Conservation (phyloP, 2,113 vertebrate genomes). For the Mugil cephalus region DNA sequence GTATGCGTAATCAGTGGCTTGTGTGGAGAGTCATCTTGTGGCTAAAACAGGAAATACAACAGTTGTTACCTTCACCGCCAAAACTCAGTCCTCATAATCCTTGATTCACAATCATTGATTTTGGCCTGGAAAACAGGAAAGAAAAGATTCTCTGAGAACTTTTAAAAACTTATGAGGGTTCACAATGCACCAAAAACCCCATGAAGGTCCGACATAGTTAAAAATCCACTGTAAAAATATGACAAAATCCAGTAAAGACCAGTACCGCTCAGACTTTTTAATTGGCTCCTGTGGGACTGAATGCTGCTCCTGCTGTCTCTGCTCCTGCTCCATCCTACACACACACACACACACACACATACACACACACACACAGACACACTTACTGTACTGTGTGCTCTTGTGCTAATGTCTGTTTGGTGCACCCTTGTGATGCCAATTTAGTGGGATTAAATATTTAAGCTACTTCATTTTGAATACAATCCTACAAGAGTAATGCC, state of each 20-base stretch:
- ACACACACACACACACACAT: constrained; percentile 50
- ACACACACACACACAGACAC: constrained; percentile 28
- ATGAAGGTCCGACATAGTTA: background rate
- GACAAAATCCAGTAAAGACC: background rate
- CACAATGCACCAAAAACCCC: fast-evolving
- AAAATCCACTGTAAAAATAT: background rate
- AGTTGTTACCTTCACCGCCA: constrained; percentile 45
- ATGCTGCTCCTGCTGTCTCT: constrained; percentile 73
- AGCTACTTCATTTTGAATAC: background rate
- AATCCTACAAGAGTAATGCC: background rate
- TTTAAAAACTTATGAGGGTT: background rate
- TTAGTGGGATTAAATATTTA: background rate
- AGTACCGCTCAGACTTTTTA: constrained; percentile 79
- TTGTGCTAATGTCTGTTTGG: background rate
- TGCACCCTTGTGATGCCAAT: background rate
- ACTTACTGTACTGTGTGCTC: background rate
- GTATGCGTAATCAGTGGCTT: no score
- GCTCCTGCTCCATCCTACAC: constrained; percentile 83
- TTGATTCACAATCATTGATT: constrained; percentile 73
- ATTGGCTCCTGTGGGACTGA: constrained; percentile 63
- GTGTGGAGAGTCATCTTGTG: constrained; percentile 10
- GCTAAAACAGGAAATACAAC: constrained; percentile 8
- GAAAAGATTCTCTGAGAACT: background rate
- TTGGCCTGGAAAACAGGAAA: constrained; percentile 69
- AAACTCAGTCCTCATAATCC: constrained; percentile 49